Evolutionary conservation across 2,888 invertebrate genomes (phyloP), one percentile per base, ranked within the genome.

Genomic region (Caenorhabditis afra): DNA sequence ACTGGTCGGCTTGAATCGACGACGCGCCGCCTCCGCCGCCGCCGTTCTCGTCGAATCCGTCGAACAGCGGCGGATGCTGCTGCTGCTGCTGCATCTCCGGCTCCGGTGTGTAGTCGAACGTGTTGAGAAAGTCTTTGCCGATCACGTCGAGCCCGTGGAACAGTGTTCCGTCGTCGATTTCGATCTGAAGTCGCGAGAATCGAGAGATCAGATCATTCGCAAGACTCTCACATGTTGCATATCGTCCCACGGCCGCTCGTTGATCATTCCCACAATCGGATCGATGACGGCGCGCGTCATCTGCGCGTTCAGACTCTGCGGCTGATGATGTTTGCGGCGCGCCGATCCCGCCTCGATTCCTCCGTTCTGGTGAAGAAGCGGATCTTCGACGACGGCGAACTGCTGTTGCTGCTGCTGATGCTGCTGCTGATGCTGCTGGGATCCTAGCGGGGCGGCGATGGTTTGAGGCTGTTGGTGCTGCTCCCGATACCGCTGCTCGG

Each of bases 181-280:
- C 5, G 5, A 62, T 35, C 59, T 70, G 44, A 16, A 70, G 50
- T 58, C 14, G 35, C 7, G 14, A 16, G n/a, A 5, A n/a, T 47
- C n/a, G 2, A 39, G 20, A n/a, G 29, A 39, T n/a, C n/a, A n/a
- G n/a, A n/a, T n/a, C n/a, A n/a, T n/a, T n/a, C n/a, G n/a, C 5
- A 39, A 41, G 22, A 29, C 50, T 58, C 55, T 39, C 10, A 71
- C 71, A 64, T 71, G 41, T 0, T 39, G 37, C 14, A 61, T 4
- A 4, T 55, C 52, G 3, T 70, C 64, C 45, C 61, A 67, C 16
- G 67, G 47, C 57, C 52, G 37, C 5, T 68, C 74, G 53, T 74
- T 79, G n/a, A 79, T 79, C 10, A 29, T 18, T 20, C 57, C 68
- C 11, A 68, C 73, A 0, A 79, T 4, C 18, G 79, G 67, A 35